Percentiles rank a stretch among this genome's conserved stretches.
phyloP scores from a whole-genome alignment of 1,140 invertebrate species.

The Trialeurodes vaporariorum region DNA sequence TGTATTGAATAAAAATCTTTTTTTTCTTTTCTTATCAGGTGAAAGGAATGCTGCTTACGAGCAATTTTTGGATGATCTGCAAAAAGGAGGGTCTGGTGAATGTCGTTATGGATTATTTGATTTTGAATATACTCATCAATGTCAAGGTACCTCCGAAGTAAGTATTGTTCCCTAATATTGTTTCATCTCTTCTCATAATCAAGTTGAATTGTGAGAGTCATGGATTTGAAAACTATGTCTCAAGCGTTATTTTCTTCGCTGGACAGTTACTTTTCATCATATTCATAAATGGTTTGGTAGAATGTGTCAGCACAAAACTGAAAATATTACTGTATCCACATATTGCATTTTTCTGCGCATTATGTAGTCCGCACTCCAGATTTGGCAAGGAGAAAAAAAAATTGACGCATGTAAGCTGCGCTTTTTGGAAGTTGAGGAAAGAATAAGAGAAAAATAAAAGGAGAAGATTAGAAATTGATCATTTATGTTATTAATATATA shows the following conservation, averaged over 20 bases:
- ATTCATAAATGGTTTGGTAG: too few relatives aligned
- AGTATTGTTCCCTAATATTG: constrained; percentile 12
- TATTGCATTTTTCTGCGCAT: too few relatives aligned
- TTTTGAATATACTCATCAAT: constrained; percentile 91
- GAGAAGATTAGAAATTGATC: too few relatives aligned
- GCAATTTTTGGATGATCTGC: constrained; percentile 78
- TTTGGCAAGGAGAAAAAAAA: too few relatives aligned
- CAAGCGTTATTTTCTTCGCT: background rate
- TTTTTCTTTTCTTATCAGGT: constrained; percentile 31
- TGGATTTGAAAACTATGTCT: background rate
- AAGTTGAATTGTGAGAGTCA: background rate
- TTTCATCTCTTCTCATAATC: background rate
- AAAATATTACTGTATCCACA: too few relatives aligned
- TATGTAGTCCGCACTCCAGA: too few relatives aligned
- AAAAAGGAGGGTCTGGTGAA: constrained; percentile 75
- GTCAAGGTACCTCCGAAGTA: constrained; percentile 80
- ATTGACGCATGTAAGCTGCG: too few relatives aligned
- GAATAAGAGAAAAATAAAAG: background rate
- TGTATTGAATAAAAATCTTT: too few relatives aligned
- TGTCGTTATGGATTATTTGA: constrained; percentile 92
- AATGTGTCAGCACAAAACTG: too few relatives aligned
- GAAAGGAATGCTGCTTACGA: constrained; percentile 77
- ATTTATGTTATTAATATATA: background rate
- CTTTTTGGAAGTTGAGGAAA: background rate
- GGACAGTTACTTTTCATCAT: too few relatives aligned